A percentile compares a stretch with the other conserved stretches of the same genome.
These are phyloP conservation scores for Macroteleia sp. DNA, from an alignment of 2,888 invertebrate genomes.

Conservation along the genomic window DNA sequence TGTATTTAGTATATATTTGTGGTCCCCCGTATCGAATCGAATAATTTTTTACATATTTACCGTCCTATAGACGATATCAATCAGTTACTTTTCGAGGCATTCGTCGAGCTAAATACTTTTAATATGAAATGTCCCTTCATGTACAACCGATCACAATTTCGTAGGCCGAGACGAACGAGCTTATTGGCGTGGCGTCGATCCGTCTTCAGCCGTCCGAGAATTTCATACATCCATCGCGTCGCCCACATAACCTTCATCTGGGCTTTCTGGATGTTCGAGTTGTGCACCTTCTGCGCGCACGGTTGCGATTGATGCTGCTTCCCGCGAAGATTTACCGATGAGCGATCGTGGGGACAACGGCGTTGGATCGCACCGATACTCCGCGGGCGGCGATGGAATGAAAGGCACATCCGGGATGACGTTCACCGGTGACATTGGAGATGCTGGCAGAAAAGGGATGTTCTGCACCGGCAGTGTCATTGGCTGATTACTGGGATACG, in stretches of 20 bases:
- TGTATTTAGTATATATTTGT: too few relatives aligned
- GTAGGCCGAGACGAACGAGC: conserved; percentile 39
- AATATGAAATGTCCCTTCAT: conserved; percentile 1
- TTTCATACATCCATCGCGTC: conserved; percentile 85
- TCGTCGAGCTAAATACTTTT: neutral
- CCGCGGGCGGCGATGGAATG: conserved; percentile 89
- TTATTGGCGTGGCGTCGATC: conserved; percentile 31
- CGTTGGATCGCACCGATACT: conserved; percentile 87
- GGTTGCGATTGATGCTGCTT: conserved; percentile 85
- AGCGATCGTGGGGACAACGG: conserved; percentile 85
- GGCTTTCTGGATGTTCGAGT: conserved; percentile 88
- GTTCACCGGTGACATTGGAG: conserved; percentile 75
- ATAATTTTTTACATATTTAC: too few relatives aligned
- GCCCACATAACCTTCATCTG: conserved; percentile 94
- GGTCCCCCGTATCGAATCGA: too few relatives aligned
- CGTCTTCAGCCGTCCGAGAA: conserved; percentile 49
- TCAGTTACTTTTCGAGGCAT: conserved; percentile 12
- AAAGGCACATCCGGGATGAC: conserved; percentile 84
- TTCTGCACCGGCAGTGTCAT: conserved; percentile 84
- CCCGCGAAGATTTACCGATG: conserved; percentile 80
- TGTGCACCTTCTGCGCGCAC: too few relatives aligned
- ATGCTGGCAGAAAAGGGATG: conserved; percentile 44
- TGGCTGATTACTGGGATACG: conserved; percentile 85
- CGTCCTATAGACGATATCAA: too few relatives aligned
- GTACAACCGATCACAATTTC: conserved; percentile 19